Evolutionary conservation across 2,113 vertebrate genomes (phyloP), one percentile per base, ranked within the genome.

Genomic region (Petrocephalus microphthalmus): DNA sequence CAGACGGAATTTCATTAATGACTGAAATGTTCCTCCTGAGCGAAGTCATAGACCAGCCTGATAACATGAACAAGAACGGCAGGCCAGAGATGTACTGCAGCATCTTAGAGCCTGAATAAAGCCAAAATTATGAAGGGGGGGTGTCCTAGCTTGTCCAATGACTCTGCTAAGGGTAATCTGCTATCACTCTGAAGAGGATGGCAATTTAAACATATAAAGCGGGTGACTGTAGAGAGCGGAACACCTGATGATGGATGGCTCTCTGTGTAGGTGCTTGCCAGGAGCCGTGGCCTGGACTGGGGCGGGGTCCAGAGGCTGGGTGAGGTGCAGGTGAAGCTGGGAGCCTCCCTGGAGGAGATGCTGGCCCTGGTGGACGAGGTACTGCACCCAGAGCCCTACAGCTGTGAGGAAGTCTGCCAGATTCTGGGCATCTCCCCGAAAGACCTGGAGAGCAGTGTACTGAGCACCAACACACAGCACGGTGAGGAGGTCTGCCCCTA

Each of bases 301-400:
- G 93, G 92, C 89, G 89, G 91, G 82, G 53, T 94, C 29, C 13
- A 95, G 93, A 96, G 94, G 92, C 94, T 99, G 90, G 94, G 93
- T 45, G 96, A 98, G 89, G 96, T 98, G n/a, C 98, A 99, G 90
- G 91, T 15, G 1, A 92, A 92, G 87, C 93, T 99, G 45, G 93
- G 94, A 74, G 92, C 96, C 25, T 96, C 93, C 88, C 94, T 98
- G 90, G 95, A 97, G 93, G 96, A 98, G 92, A 99, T 99, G 98
- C 91, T 97, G 92, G 81, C 92, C 90, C 92, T 97, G 91, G 96
- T 97, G 54, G 96, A 98, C 8, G 93, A 97, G 45, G 93, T 95
- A 89, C 93, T 99, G 90, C 98, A 98, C 90, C 95, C 96, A 49
- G 96, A 98, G 90, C 96, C 97, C 7, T 99, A 99, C 92, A 96